Conservation (phyloP, 1,140 invertebrate genomes). For the Pseudobourletiella spinata region DNA sequence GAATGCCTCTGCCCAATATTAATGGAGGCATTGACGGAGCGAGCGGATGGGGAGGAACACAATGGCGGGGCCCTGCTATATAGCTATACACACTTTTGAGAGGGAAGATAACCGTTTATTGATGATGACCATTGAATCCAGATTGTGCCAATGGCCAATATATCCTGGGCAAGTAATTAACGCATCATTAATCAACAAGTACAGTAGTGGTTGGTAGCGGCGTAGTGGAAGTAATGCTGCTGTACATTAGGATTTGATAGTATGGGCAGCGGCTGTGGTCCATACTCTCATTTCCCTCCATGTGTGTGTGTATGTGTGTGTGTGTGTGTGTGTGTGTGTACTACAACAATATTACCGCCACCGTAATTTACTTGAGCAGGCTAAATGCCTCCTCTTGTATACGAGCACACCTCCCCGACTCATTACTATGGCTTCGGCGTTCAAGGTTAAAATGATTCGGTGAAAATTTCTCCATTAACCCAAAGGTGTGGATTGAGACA, state of each 20-base stretch:
- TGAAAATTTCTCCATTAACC: not conserved
- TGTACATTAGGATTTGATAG: no score
- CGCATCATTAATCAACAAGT: conserved; percentile 25
- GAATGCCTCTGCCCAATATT: no score
- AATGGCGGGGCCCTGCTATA: not conserved
- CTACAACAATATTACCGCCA: no score
- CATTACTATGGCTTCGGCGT: not conserved
- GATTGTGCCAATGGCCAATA: conserved; percentile 8
- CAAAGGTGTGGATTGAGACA: not conserved
- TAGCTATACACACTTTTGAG: no score
- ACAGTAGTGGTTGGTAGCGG: not conserved
- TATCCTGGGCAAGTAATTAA: conserved; percentile 17
- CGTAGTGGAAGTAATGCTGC: no score
- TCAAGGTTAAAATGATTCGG: conserved; percentile 1
- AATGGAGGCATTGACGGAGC: no score
- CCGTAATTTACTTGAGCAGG: no score
- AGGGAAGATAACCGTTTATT: no score
- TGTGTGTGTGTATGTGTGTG: not conserved
- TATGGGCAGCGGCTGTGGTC: not conserved
- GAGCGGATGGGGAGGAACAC: not conserved
- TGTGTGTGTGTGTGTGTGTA: no score
- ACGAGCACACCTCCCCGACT: not conserved
- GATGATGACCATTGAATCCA: not conserved
- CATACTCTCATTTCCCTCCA: not conserved
- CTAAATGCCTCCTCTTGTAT: not conserved